Evolutionary conservation across 2,888 invertebrate species (phyloP).

Genomic region (Flabesymbios commensalis): DNA sequence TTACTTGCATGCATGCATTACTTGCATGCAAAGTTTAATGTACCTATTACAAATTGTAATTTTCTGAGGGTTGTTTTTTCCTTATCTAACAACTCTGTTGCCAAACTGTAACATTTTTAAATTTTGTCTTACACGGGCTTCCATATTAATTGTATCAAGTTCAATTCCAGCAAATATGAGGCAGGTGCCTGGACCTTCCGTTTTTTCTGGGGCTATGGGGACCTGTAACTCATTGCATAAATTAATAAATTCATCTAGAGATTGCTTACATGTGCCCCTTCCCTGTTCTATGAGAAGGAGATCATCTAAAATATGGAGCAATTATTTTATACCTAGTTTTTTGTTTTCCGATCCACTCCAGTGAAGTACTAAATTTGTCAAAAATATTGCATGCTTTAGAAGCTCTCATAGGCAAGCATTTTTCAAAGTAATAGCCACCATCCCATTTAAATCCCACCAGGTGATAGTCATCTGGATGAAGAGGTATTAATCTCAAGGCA

Average conservation of each 20-base stretch:
- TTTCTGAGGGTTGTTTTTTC: no score
- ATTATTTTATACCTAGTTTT: not conserved
- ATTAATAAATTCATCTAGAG: not conserved
- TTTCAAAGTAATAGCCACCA: not conserved
- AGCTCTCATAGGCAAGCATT: not conserved
- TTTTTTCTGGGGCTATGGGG: not conserved
- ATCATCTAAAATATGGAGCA: not conserved
- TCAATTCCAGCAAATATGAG: no score
- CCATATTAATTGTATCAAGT: no score
- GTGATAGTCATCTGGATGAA: not conserved
- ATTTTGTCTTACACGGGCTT: no score
- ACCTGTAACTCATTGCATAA: not conserved
- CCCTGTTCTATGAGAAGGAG: not conserved
- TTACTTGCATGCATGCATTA: no score
- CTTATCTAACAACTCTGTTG: no score
- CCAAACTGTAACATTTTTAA: no score
- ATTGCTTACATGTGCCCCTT: no score
- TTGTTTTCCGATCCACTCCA: not conserved
- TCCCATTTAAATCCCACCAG: not conserved
- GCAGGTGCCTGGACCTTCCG: not conserved
- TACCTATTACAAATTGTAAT: no score
- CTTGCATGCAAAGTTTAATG: no score
- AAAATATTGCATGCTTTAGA: not conserved
- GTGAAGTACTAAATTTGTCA: not conserved
- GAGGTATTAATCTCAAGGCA: constrained; percentile 2